These are phyloP conservation scores for Sebastolobus altivelis DNA, from an alignment of 2,797 vertebrate species.

Conservation along the genomic window DNA sequence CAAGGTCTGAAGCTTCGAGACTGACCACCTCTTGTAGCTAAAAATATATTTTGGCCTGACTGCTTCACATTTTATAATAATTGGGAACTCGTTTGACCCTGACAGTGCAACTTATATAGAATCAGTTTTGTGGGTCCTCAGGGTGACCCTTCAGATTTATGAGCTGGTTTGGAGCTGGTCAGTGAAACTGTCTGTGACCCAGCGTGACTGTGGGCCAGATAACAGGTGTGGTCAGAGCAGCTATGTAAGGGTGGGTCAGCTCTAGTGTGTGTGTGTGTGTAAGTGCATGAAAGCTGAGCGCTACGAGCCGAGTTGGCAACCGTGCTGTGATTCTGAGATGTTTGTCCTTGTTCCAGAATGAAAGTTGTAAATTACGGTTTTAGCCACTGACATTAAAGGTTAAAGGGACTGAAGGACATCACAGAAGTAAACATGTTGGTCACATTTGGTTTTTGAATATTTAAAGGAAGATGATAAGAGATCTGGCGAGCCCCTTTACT, in stretches of 20 bases:
- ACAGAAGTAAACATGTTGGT: background rate
- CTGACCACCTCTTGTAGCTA: constrained; percentile 3
- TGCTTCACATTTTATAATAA: constrained; percentile 18
- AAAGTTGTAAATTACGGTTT: constrained; percentile 64
- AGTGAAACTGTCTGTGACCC: background rate
- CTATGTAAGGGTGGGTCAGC: constrained; percentile 23
- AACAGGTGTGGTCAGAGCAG: constrained; percentile 52
- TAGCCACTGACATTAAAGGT: constrained; percentile 52
- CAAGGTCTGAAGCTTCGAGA: background rate
- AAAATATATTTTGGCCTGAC: constrained; percentile 36
- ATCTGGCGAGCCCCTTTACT: background rate
- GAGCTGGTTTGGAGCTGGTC: background rate
- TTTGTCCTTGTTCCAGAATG: constrained; percentile 56
- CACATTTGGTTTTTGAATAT: background rate
- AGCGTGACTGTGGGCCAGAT: background rate
- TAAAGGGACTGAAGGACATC: constrained; percentile 9
- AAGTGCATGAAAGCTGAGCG: constrained; percentile 41
- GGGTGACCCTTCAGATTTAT: background rate
- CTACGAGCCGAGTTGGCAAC: constrained; percentile 35
- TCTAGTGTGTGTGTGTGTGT: background rate
- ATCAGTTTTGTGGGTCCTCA: background rate
- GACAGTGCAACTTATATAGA: background rate
- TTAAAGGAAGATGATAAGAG: background rate
- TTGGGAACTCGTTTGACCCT: constrained; percentile 8
- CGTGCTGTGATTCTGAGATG: constrained; percentile 28